A percentile compares a stretch with the other conserved stretches of the same genome.
These are phyloP conservation scores for Megaceryle maxima DNA, from an alignment of 2,113 vertebrate species.

Conservation along the genomic window DNA sequence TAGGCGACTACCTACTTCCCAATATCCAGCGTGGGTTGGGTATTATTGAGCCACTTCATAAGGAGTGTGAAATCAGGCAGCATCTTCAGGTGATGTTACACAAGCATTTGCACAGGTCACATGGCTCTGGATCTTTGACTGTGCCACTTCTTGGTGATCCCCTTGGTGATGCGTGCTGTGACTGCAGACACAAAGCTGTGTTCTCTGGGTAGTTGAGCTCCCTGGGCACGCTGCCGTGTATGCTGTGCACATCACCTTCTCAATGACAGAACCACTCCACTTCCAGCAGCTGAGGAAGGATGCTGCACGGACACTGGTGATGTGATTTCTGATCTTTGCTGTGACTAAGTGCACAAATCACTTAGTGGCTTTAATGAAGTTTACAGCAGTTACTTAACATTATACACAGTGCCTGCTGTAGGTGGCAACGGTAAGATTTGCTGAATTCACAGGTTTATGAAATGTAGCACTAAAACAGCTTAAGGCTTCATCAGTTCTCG, in stretches of 20 bases:
- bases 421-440: not conserved
- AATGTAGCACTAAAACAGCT: conserved; percentile 4
- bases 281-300: not conserved
- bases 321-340: not conserved
- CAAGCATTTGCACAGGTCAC: fast-evolving
- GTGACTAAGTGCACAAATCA: not conserved
- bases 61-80: not conserved
- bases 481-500: conserved; percentile 33
- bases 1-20: not conserved
- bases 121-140: not conserved
- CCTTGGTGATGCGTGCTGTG: not conserved
- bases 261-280: fast-evolving
- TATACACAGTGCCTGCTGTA: not conserved
- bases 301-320: fast-evolving
- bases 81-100: not conserved
- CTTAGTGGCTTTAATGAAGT: not conserved
- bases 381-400: not conserved
- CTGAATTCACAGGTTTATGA: conserved; percentile 28
- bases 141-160: too few species aligned
- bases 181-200: too few species aligned
- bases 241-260: fast-evolving
- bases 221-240: not conserved
- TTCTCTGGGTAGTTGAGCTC: not conserved
- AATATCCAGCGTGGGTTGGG: fast-evolving
- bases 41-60: fast-evolving